phyloP scores from a whole-genome alignment of 2,888 invertebrate genomes.

The Imbricaverruca yamaguchii region DNA sequence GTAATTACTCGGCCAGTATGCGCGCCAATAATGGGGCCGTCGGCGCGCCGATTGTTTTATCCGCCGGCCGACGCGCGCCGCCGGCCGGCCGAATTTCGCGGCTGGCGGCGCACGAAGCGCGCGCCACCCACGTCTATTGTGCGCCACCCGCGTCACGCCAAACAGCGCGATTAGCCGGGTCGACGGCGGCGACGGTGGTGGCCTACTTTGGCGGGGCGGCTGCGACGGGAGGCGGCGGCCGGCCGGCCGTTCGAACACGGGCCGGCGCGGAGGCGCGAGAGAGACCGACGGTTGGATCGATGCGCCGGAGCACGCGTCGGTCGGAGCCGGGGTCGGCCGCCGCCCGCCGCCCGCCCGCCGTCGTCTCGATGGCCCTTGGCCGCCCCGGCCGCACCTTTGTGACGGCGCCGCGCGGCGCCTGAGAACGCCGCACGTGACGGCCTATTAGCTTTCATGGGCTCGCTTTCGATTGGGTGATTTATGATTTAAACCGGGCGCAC shows the following conservation, averaged over 20 bases:
- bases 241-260: too few species aligned
- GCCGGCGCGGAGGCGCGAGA: too few species aligned
- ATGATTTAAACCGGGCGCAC: slow-evolving; percentile 14
- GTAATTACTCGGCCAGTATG: not conserved
- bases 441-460: slow-evolving; percentile 20
- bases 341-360: too few species aligned
- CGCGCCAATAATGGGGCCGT: not conserved
- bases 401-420: not conserved
- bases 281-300: too few species aligned
- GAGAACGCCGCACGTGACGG: not conserved
- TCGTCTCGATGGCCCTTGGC: too few species aligned
- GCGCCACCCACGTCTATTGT: slow-evolving; percentile 13
- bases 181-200: not conserved
- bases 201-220: not conserved
- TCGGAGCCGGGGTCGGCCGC: too few species aligned
- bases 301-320: too few species aligned
- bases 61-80: not conserved
- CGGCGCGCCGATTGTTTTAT: not conserved
- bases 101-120: slow-evolving; percentile 2
- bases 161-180: not conserved
- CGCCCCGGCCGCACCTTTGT: too few species aligned
- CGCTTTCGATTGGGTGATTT: slow-evolving; percentile 19
- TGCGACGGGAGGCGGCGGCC: too few species aligned
- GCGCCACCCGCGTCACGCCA: not conserved
- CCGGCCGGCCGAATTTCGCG: not conserved